Base-by-base conservation (phyloP, 2,797 vertebrate species). In the Gymnodraco acuticeps region DNA sequence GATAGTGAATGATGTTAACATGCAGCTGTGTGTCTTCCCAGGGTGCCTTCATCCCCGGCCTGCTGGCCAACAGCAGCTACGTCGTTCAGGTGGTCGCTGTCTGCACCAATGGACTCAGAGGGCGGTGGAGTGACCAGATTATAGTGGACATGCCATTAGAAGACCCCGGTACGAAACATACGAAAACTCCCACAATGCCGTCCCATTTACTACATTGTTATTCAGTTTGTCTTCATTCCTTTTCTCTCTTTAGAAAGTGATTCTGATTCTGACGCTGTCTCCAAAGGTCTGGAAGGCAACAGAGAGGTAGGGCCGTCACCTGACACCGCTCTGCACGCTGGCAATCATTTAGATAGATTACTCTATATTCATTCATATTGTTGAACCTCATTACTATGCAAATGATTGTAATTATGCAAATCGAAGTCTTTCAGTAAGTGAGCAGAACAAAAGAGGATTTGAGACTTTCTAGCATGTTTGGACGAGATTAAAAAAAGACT, bases 41-140 rank as follows among this genome's bases (percentile, higher is more conserved):
- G 98, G 98, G 97, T 0, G 98, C 98, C 85, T 97, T 99, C 90
- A 95, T 99, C 79, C 93, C 95, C 87, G 94, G 95, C 84, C 93
- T 99, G 80, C 80, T 96, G 74, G 93, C 97, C 78, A 99, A 99
- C 87, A 96, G 96, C 88, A 99, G 98, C 93, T 99, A 99, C 0
- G 97, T 99, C 84, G 96, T 99, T 80, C 97, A 99, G 88, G 97
- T 99, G 89, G 95, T 99, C 81, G 97, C 98, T 50, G 83, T 99
- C 76, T 99, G 98, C 87, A 95, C 95, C 80, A 98, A 98, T 17
- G 96, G 97, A 27, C 96, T 99, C 16, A 95, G 94, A 78, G 98
- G 98, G 80, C 96, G 97, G 80, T 93, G 96, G 91, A 99, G 98
- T 23, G 97, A 98, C 89, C 96, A 97, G 87, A 94, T 99, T 51